Base-by-base conservation (phyloP, 2,888 invertebrate species). In the Zootermopsis nevadensis region DNA sequence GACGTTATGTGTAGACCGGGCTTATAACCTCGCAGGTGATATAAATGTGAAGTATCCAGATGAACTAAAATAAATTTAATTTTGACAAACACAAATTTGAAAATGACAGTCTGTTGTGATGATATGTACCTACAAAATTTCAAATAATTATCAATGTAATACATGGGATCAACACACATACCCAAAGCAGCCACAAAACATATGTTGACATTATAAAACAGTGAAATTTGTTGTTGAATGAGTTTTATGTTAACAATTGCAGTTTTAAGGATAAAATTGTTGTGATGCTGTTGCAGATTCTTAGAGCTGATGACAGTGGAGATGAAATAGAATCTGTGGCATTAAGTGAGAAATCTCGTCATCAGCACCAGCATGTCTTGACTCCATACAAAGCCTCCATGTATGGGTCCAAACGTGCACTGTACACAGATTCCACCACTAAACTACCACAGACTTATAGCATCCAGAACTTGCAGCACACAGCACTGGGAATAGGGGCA, bases 301-400 rank as follows among this genome's bases (percentile, higher is more conserved):
- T 66, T 8, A 85, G 84, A 72, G 84, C 74, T 53, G 85, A 85
- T 48, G 85, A 85, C 31, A 85, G 85, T 82, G 85, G 85, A 1
- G 85, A 85, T 82, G 79, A 79, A 35, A 38, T 35, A 60, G 79
- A 79, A n/a, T 79, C 79, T 66, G 79, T 79, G n/a, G 79, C 79
- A 27, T 27, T 79, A 30, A 79, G 79, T 66, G 79, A 79, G n/a
- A 31, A 66, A 10, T 79, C 79, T n/a, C 79, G 79, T 31, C 77
- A 77, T 80, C 67, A 66, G 10, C 81, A 69, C 30, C 79, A 42
- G n/a, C 60, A 30, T 30, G 30, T 66, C n/a, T 33, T 66, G 31
- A 15, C 38, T 1, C 33, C 69, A n/a, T 81, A 72, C 24, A 69
- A 48, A 8, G 2, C 31, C 30, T 72, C 81, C 3, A 7, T 30